Evolutionary conservation across 2,797 vertebrate species (phyloP).

Genomic region (Rachycentron canadum): DNA sequence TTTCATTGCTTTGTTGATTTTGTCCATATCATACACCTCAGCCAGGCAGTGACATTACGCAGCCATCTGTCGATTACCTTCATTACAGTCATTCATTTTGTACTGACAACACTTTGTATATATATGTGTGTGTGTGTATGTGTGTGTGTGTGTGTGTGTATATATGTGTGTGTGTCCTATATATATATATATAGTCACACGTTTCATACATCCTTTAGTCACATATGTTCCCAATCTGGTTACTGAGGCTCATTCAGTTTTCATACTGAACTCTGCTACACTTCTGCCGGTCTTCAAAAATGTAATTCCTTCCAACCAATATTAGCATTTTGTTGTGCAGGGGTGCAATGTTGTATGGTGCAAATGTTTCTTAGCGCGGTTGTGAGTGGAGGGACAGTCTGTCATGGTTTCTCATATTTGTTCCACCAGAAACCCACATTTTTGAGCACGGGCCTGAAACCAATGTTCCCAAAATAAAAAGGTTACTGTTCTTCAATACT

Average conservation of each 20-base stretch:
- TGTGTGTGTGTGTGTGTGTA: too few relatives aligned
- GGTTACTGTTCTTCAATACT: neutral
- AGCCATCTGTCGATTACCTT: constrained; percentile 2
- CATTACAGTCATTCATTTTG: neutral
- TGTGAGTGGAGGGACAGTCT: neutral
- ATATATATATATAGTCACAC: neutral
- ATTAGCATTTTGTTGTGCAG: constrained; percentile 9
- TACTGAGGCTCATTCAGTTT: too few relatives aligned
- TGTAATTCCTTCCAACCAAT: constrained; percentile 2
- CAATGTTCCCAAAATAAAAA: neutral
- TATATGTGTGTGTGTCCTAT: too few relatives aligned
- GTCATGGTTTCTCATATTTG: neutral
- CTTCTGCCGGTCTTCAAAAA: neutral
- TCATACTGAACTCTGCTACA: neutral
- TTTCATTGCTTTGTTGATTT: neutral
- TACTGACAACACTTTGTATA: neutral
- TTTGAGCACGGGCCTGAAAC: neutral
- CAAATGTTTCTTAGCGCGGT: neutral
- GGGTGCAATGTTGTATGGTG: neutral
- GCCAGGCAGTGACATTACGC: neutral
- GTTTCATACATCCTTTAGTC: neutral
- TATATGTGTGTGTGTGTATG: too few relatives aligned
- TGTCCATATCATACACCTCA: neutral
- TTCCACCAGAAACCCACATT: neutral
- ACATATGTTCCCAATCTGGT: neutral